phyloP scores from a whole-genome alignment of 2,888 invertebrate species.

The Andrena bucephala region DNA sequence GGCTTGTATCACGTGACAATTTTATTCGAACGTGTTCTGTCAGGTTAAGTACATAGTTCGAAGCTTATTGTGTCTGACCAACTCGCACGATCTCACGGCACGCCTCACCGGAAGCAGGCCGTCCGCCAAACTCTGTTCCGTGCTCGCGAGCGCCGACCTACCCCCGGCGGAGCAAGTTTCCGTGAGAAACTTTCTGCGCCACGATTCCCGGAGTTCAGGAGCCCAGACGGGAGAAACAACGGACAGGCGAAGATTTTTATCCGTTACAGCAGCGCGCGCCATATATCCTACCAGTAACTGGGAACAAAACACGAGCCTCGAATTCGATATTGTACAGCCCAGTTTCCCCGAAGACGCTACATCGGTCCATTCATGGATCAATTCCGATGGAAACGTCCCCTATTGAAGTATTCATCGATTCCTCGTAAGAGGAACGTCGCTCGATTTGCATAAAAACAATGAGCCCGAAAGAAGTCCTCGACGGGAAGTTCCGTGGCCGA shows the following conservation, averaged over 20 bases:
- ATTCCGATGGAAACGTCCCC: conserved; percentile 8
- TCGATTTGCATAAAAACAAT: neutral
- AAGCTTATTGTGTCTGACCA: conserved; percentile 71
- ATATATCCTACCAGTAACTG: conserved; percentile 23
- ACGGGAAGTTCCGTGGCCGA: neutral
- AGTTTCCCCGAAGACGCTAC: conserved; percentile 35
- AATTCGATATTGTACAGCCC: conserved; percentile 40
- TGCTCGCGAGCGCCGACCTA: conserved; percentile 24
- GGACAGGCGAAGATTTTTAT: conserved; percentile 9
- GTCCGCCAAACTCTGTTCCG: conserved; percentile 15
- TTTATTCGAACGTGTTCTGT: conserved; percentile 69
- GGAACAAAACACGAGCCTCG: conserved; percentile 42
- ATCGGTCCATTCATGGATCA: conserved; percentile 23
- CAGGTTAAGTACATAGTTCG: conserved; percentile 71
- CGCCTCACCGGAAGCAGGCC: conserved; percentile 41
- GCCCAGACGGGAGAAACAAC: conserved; percentile 33
- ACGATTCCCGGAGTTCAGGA: conserved; percentile 51
- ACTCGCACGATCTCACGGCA: conserved; percentile 59
- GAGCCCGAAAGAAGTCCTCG: neutral
- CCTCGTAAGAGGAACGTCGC: neutral
- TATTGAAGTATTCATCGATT: neutral
- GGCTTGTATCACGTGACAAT: conserved; percentile 54
- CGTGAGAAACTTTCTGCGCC: conserved; percentile 46
- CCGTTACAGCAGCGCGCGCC: conserved; percentile 18
- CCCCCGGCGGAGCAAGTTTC: conserved; percentile 30